These are phyloP conservation scores for Ochropleura leucogaster DNA, from an alignment of 2,888 invertebrate species.

Conservation along the genomic window DNA sequence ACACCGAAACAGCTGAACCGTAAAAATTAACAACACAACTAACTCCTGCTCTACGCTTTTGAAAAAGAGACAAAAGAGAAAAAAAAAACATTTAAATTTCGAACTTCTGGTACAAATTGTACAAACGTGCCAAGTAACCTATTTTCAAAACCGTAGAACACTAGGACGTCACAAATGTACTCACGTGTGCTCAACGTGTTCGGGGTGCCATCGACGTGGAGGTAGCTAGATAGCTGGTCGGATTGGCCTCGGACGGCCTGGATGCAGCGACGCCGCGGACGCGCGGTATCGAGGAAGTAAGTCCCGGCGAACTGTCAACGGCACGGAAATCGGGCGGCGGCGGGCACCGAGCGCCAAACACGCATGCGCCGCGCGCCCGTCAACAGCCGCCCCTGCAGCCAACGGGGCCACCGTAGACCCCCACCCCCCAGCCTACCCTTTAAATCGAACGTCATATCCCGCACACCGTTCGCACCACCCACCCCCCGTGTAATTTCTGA, in stretches of 20 bases:
- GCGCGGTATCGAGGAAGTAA: conserved; percentile 89
- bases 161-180: conserved; percentile 74
- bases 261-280: conserved; percentile 84
- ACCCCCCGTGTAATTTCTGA: conserved; percentile 87
- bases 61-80: conserved; percentile 46
- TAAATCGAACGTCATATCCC: conserved; percentile 91
- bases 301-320: conserved; percentile 92
- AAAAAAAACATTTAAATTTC: conserved; percentile 25
- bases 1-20: conserved; percentile 62
- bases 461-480: conserved; percentile 81
- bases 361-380: conserved; percentile 91
- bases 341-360: conserved; percentile 77
- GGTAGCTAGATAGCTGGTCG: conserved; percentile 67
- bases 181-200: conserved; percentile 79
- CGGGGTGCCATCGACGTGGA: conserved; percentile 83
- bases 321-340: conserved; percentile 91
- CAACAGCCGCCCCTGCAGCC: conserved; percentile 89
- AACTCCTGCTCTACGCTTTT: conserved; percentile 61
- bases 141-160: conserved; percentile 67
- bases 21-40: conserved; percentile 49
- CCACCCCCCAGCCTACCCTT: conserved; percentile 83
- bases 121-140: conserved; percentile 53
- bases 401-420: conserved; percentile 71
- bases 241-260: conserved; percentile 70
- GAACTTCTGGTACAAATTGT: conserved; percentile 47